Conservation (phyloP, 2,888 invertebrate species). For the Mycalesis mineus region DNA sequence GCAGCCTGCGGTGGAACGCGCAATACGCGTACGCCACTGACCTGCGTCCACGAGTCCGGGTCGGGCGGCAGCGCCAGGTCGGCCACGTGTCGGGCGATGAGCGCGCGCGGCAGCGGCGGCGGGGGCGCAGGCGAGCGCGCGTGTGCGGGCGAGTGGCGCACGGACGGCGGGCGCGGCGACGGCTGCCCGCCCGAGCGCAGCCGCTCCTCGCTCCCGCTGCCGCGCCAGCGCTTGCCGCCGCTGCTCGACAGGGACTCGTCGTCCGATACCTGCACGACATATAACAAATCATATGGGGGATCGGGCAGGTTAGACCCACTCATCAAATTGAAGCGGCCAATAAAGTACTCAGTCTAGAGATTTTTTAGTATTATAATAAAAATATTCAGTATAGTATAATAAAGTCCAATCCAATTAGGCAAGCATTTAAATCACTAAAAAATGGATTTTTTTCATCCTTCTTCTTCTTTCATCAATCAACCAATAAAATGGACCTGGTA, state of each 20-base stretch:
- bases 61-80: constrained; percentile 51
- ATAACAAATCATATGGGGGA: no score
- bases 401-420: no score
- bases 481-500: no score
- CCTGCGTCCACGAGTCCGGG: constrained; percentile 58
- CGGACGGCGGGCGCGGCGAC: constrained; percentile 45
- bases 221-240: constrained; percentile 52
- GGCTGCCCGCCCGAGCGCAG: constrained; percentile 37
- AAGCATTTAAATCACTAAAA: no score
- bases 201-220: constrained; percentile 28
- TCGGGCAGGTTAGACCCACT: no score
- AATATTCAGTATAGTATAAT: no score
- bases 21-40: constrained; percentile 23
- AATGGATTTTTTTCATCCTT: no score
- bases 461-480: no score
- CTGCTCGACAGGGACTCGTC: constrained; percentile 63
- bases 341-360: no score
- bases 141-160: constrained; percentile 74
- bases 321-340: no score
- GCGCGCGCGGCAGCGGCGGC: constrained; percentile 30
- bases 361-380: no score
- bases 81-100: constrained; percentile 42
- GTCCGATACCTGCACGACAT: constrained; percentile 55
- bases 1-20: no score
- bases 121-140: constrained; percentile 31